These are phyloP conservation scores for Heliocidaris tuberculata DNA, from an alignment of 35 echinoderm and acorn worm genomes.

Conservation along the genomic window DNA sequence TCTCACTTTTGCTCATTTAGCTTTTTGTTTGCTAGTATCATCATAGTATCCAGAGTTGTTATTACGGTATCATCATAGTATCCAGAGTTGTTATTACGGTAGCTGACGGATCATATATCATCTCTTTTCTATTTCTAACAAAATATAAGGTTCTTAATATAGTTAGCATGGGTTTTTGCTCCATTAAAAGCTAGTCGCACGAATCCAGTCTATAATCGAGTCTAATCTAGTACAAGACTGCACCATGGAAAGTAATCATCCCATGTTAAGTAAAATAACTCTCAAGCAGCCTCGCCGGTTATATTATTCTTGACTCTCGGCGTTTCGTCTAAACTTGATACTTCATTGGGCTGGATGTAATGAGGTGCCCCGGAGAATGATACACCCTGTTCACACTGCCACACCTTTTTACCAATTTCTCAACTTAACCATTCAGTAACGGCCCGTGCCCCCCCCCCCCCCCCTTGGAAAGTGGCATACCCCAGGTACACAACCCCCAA, in stretches of 20 bases:
- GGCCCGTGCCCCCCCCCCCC: too few relatives aligned
- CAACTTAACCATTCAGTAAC: too few relatives aligned
- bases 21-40: too few relatives aligned
- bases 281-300: neutral
- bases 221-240: neutral
- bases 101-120: too few relatives aligned
- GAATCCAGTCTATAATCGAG: neutral
- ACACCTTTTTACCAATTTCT: too few relatives aligned
- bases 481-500: too few relatives aligned
- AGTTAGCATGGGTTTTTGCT: neutral
- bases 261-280: neutral
- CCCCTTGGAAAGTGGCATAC: too few relatives aligned
- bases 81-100: too few relatives aligned
- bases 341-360: neutral
- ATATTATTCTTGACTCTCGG: neutral
- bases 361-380: neutral
- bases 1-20: too few relatives aligned
- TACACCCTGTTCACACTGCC: neutral
- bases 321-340: constrained; percentile 11
- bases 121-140: too few relatives aligned
- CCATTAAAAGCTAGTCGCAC: neutral
- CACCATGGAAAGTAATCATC: neutral
- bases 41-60: too few relatives aligned
- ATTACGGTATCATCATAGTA: too few relatives aligned
- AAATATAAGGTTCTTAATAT: neutral